Percentiles rank a stretch among this genome's conserved stretches.
Evolutionary conservation across 2,797 vertebrate genomes (phyloP).

Genomic region (Epinephelus malabaricus): DNA sequence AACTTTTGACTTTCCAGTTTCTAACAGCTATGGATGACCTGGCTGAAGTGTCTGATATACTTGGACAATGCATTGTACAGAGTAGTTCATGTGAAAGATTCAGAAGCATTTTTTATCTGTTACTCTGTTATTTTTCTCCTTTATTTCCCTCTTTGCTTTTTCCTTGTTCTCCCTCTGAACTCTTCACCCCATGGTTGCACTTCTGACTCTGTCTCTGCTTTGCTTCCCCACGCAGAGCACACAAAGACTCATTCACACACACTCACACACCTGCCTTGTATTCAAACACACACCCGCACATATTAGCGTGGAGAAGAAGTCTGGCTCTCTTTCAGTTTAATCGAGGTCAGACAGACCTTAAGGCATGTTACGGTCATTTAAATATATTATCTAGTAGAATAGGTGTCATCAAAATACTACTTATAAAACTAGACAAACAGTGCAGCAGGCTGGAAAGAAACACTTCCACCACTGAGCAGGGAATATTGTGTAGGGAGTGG

Average conservation of each 20-base stretch:
- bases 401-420: constrained; percentile 5
- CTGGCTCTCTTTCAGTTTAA: constrained; percentile 23
- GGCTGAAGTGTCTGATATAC: background rate
- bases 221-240: constrained; percentile 52
- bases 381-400: constrained; percentile 5
- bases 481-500: constrained; percentile 57
- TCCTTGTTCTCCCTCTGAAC: constrained; percentile 54
- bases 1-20: constrained; percentile 3
- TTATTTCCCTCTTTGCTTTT: constrained; percentile 9
- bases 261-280: constrained; percentile 65
- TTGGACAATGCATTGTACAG: background rate
- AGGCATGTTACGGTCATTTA: constrained; percentile 12
- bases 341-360: constrained; percentile 8
- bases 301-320: constrained; percentile 36
- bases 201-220: constrained; percentile 64
- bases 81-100: background rate
- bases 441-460: constrained; percentile 23
- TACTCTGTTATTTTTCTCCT: background rate
- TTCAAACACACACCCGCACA: constrained; percentile 52
- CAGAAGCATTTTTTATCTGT: background rate
- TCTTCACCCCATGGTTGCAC: constrained; percentile 68
- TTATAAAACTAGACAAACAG: constrained; percentile 29
- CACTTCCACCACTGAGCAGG: constrained; percentile 38
- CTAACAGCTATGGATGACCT: background rate
- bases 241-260: constrained; percentile 78